These are phyloP conservation scores for Sylvietta virens DNA, from an alignment of 2,113 vertebrate species.

Conservation along the genomic window DNA sequence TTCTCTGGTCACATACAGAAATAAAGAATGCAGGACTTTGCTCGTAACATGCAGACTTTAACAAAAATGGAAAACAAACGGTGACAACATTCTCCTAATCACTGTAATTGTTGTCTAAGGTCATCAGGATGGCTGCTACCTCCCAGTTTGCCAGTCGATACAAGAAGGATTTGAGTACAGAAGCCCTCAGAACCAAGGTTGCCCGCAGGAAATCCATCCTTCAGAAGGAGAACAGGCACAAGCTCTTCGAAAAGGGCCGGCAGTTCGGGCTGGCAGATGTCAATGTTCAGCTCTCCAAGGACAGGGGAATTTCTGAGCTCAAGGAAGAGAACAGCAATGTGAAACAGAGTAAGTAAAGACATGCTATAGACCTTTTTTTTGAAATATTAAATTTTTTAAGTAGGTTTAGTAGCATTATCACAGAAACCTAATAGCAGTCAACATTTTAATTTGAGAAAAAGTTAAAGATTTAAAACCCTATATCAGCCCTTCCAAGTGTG, in stretches of 20 bases:
- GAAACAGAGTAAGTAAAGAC: constrained; percentile 64
- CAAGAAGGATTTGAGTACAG: constrained; percentile 81
- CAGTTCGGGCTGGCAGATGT: constrained; percentile 72
- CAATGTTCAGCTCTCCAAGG: constrained; percentile 56
- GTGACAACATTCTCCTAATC: background rate
- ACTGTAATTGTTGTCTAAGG: background rate
- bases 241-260: constrained; percentile 77
- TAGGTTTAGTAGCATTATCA: background rate
- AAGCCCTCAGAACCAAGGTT: constrained; percentile 81
- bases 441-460: background rate
- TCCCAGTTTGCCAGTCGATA: constrained; percentile 76
- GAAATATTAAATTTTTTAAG: background rate
- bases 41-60: rapidly evolving
- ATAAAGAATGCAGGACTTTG: background rate
- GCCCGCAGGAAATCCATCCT: constrained; percentile 81
- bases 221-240: constrained; percentile 87
- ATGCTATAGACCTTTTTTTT: background rate
- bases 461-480: background rate
- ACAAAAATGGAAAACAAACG: background rate
- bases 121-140: constrained; percentile 49
- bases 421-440: background rate
- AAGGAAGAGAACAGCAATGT: constrained; percentile 32
- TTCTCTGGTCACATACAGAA: background rate
- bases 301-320: constrained; percentile 11
- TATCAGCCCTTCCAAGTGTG: background rate